These are phyloP conservation scores for Thaumetopoea pityocampa DNA, from an alignment of 1,140 invertebrate genomes.

Conservation along the genomic window DNA sequence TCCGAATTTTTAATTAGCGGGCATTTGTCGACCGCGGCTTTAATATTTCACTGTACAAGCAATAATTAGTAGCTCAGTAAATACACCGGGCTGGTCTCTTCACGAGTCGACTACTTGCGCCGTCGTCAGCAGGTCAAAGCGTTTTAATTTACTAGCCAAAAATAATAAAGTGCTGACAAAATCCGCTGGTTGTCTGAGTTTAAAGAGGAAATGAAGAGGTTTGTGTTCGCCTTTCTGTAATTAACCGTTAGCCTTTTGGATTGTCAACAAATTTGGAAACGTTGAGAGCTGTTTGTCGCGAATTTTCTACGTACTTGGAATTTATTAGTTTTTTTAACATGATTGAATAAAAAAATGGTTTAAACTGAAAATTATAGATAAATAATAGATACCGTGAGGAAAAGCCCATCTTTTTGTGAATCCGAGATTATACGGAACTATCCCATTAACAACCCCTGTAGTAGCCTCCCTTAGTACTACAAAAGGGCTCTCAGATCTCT, in stretches of 20 bases:
- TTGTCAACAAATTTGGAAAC: slow-evolving; percentile 14
- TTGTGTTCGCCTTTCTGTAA: slow-evolving; percentile 13
- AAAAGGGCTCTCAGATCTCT: too few species aligned
- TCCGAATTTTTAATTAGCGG: slow-evolving; percentile 9
- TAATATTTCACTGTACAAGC: slow-evolving; percentile 10
- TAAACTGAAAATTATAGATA: too few species aligned
- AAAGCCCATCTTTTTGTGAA: too few species aligned
- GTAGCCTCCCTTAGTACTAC: too few species aligned
- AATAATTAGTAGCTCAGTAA: slow-evolving; percentile 20
- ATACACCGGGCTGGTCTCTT: slow-evolving; percentile 13
- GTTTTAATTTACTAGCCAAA: slow-evolving; percentile 19
- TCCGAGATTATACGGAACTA: too few species aligned
- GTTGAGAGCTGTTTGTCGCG: too few species aligned
- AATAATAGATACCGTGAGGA: too few species aligned
- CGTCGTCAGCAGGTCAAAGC: slow-evolving; percentile 17
- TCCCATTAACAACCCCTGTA: too few species aligned
- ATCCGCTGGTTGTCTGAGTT: slow-evolving; percentile 15
- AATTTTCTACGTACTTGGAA: too few species aligned
- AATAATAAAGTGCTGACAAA: slow-evolving; percentile 19
- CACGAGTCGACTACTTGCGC: not conserved
- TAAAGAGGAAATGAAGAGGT: slow-evolving; percentile 12
- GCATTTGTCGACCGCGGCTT: slow-evolving; percentile 1
- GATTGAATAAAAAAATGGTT: too few species aligned
- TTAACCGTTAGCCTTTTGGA: slow-evolving; percentile 6
- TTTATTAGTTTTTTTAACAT: too few species aligned